Conservation (phyloP, 2,888 invertebrate species). For the Hemithea aestivaria region DNA sequence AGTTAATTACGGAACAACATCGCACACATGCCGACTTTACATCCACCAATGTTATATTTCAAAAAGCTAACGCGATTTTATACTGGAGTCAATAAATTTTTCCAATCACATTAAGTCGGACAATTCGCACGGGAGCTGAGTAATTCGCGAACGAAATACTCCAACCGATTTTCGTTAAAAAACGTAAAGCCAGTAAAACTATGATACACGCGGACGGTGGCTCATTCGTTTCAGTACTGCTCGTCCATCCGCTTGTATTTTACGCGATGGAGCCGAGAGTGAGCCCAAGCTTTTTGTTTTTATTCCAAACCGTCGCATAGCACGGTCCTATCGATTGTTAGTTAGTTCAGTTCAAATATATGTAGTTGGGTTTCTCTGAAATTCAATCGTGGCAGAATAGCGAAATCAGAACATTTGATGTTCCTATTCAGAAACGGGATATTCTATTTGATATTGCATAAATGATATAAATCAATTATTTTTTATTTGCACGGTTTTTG, state of each 20-base stretch:
- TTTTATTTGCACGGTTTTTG: too few species aligned
- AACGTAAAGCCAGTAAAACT: slow-evolving; percentile 10
- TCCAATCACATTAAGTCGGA: slow-evolving; percentile 10
- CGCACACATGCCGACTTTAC: slow-evolving; percentile 7
- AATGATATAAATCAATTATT: too few species aligned
- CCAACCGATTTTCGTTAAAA: slow-evolving; percentile 4
- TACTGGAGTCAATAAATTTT: slow-evolving; percentile 9
- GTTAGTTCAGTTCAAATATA: slow-evolving; percentile 13
- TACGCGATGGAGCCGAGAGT: slow-evolving; percentile 15
- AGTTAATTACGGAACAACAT: slow-evolving; percentile 21
- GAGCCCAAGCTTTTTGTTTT: slow-evolving; percentile 13
- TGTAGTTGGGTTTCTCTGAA: slow-evolving; percentile 5
- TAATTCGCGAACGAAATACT: slow-evolving; percentile 12
- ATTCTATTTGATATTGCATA: too few species aligned
- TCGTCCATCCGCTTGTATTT: slow-evolving; percentile 14
- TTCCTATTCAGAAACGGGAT: not conserved
- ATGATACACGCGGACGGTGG: slow-evolving; percentile 15
- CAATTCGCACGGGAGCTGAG: slow-evolving; percentile 9
- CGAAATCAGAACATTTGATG: slow-evolving; percentile 10
- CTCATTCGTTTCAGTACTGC: slow-evolving; percentile 15
- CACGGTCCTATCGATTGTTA: slow-evolving; percentile 15
- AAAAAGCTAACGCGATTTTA: slow-evolving; percentile 7
- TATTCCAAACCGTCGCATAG: slow-evolving; percentile 6
- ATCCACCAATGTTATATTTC: slow-evolving; percentile 4
- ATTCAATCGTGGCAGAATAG: slow-evolving; percentile 12